Conservation (phyloP, 2,888 invertebrate species). For the Ectemnius lituratus region DNA sequence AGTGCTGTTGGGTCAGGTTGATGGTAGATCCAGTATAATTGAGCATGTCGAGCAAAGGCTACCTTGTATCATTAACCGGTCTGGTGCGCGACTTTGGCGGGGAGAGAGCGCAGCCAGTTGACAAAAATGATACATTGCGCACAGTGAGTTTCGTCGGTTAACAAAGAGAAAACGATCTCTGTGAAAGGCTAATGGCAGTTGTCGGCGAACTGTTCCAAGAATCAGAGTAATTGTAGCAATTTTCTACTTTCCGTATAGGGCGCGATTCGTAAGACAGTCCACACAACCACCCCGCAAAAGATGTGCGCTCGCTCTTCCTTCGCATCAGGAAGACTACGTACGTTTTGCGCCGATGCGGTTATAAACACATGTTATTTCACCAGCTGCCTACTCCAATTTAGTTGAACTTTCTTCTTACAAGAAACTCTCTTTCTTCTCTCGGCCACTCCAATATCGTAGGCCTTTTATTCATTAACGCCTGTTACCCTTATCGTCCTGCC, state of each 20-base stretch:
- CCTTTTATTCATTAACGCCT: too few species aligned
- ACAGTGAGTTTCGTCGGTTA: constrained; percentile 26
- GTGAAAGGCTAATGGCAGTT: constrained; percentile 51
- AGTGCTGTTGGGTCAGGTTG: too few species aligned
- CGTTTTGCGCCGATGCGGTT: too few species aligned
- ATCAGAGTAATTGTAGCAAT: constrained; percentile 56
- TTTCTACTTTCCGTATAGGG: constrained; percentile 58
- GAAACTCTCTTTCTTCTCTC: too few species aligned
- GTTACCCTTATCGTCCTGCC: too few species aligned
- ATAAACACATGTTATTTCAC: too few species aligned
- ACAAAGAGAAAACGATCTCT: constrained; percentile 50
- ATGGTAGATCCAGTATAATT: constrained; percentile 11
- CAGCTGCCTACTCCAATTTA: too few species aligned
- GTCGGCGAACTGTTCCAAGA: constrained; percentile 48
- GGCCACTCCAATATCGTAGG: too few species aligned
- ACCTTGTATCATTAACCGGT: too few species aligned
- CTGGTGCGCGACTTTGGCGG: constrained; percentile 4
- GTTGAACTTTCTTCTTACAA: too few species aligned
- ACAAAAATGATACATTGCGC: constrained; percentile 20
- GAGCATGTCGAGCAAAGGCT: constrained; percentile 4
- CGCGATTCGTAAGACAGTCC: constrained; percentile 27
- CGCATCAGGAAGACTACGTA: too few species aligned
- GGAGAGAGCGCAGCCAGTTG: constrained; percentile 37
- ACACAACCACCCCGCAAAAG: not conserved
- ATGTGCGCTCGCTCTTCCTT: too few species aligned